Conservation (phyloP, 1,140 invertebrate genomes). For the Conus ventricosus region DNA sequence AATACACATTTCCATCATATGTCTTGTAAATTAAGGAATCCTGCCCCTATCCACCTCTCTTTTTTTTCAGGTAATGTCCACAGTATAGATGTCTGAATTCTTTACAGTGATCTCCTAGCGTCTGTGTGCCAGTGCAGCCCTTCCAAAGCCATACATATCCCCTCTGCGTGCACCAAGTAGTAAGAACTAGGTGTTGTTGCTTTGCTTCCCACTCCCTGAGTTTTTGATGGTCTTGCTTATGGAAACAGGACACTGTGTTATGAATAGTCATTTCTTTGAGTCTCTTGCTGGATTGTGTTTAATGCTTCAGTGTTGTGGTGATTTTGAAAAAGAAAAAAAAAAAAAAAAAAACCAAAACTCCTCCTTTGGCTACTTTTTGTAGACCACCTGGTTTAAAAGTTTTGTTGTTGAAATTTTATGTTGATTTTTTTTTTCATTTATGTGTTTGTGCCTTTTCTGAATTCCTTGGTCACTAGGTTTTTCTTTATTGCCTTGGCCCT, state of each 20-base stretch:
- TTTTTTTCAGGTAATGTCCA: too few relatives aligned
- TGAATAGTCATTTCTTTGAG: background rate
- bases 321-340: background rate
- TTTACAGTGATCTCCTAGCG: slow-evolving; percentile 33
- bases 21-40: background rate
- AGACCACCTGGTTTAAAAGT: too few relatives aligned
- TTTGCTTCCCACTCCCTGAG: background rate
- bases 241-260: background rate
- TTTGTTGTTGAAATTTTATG: background rate
- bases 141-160: slow-evolving; percentile 20
- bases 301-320: background rate
- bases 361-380: too few relatives aligned
- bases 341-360: too few relatives aligned
- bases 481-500: too few relatives aligned
- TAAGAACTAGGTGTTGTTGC: slow-evolving; percentile 23
- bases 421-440: background rate
- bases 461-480: too few relatives aligned
- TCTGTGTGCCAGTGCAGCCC: slow-evolving; percentile 34
- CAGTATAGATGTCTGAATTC: background rate
- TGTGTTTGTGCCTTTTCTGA: background rate
- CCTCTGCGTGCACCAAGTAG: slow-evolving; percentile 30
- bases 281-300: background rate
- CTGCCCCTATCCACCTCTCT: too few relatives aligned
- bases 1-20: background rate
- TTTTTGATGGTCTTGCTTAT: background rate